Conservation (phyloP, 2,888 invertebrate genomes). For the Abrostola tripartita region DNA sequence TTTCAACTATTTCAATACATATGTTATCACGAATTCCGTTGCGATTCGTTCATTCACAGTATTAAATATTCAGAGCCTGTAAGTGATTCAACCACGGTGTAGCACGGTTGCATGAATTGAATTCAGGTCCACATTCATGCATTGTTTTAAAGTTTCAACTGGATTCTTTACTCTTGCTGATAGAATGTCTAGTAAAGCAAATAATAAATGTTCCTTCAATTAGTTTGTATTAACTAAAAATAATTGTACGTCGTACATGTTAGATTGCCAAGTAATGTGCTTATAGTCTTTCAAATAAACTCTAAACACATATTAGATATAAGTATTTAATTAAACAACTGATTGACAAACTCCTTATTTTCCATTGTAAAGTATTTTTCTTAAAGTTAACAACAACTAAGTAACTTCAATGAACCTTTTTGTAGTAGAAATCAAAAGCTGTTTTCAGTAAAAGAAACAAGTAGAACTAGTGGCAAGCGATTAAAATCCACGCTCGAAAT, state of each 20-base stretch:
- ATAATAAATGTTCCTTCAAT: not conserved
- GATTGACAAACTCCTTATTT: no score
- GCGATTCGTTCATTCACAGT: constrained; percentile 1
- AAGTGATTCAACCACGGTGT: constrained; percentile 5
- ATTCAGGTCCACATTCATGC: constrained; percentile 4
- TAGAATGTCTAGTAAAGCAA: not conserved
- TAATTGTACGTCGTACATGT: no score
- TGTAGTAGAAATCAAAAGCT: not conserved
- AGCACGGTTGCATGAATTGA: not conserved
- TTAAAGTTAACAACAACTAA: not conserved
- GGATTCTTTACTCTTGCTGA: not conserved
- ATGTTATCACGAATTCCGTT: not conserved
- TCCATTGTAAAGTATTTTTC: not conserved
- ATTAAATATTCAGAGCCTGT: constrained; percentile 3
- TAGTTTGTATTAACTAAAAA: no score
- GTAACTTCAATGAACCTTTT: not conserved
- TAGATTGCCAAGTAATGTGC: no score
- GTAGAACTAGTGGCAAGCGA: not conserved
- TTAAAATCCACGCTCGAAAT: constrained; percentile 1
- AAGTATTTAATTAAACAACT: no score
- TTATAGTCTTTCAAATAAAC: no score
- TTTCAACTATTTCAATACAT: not conserved
- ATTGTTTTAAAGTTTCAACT: not conserved
- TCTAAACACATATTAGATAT: no score
- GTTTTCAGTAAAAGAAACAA: not conserved